These are phyloP conservation scores for Plestiodon gilberti DNA, from an alignment of 2,113 vertebrate species.

Conservation along the genomic window DNA sequence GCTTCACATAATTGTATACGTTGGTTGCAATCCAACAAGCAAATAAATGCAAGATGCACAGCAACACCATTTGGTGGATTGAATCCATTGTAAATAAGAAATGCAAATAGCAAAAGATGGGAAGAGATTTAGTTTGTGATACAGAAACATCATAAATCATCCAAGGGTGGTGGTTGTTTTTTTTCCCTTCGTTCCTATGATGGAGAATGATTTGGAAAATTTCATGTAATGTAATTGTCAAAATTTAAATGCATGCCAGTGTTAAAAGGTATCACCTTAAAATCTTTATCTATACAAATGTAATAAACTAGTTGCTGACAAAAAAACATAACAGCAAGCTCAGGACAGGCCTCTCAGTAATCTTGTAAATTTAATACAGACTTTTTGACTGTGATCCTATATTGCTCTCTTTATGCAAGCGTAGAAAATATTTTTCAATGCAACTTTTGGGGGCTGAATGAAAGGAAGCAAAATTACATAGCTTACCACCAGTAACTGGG, in stretches of 20 bases:
- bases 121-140: slow-evolving; percentile 25
- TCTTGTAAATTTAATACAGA: not conserved
- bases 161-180: not conserved
- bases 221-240: slow-evolving; percentile 8
- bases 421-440: not conserved
- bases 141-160: slow-evolving; percentile 20
- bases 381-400: not conserved
- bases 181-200: not conserved
- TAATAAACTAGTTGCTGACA: slow-evolving; percentile 1
- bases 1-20: not conserved
- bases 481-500: not conserved
- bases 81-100: slow-evolving; percentile 8
- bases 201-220: not conserved
- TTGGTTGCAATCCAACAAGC: not conserved
- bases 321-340: not conserved
- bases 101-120: not conserved
- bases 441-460: not conserved
- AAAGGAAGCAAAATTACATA: not conserved
- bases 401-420: not conserved
- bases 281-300: slow-evolving; percentile 12
- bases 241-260: slow-evolving; percentile 10
- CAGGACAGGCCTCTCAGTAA: not conserved
- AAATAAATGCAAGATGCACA: not conserved
- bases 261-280: slow-evolving; percentile 15
- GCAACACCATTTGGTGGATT: not conserved